Evolutionary conservation across 2,888 invertebrate genomes (phyloP).

Genomic region (Dryobotodes eremita): DNA sequence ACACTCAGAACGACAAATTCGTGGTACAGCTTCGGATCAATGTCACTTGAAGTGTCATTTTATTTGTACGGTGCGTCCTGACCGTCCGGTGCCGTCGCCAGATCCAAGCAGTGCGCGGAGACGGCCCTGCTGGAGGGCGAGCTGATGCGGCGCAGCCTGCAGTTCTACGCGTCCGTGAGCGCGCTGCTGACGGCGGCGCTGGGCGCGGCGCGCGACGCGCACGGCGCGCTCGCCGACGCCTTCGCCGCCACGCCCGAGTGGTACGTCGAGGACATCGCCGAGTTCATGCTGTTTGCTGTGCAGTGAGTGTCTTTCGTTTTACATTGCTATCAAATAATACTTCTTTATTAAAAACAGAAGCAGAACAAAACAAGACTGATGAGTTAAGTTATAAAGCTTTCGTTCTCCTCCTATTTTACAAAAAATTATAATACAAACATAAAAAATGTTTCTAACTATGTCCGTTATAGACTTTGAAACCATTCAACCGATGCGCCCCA

Average conservation of each 20-base stretch:
- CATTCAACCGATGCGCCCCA: too few relatives aligned
- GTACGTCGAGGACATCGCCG: conserved; percentile 99
- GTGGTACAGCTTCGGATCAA: not conserved
- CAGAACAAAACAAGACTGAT: too few relatives aligned
- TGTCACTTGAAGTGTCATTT: not conserved
- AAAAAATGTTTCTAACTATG: too few relatives aligned
- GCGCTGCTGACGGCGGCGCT: conserved; percentile 94
- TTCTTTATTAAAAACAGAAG: not conserved
- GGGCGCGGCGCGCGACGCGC: conserved; percentile 91
- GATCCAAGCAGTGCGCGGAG: conserved; percentile 98
- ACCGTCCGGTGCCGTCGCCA: conserved; percentile 69
- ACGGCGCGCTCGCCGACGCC: conserved; percentile 86
- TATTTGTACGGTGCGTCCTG: not conserved
- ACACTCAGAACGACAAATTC: too few relatives aligned
- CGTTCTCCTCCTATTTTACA: too few relatives aligned
- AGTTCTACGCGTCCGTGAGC: conserved; percentile 97
- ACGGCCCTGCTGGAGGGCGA: conserved; percentile 96
- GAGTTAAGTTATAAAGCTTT: too few relatives aligned
- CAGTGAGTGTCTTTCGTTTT: conserved; percentile 92
- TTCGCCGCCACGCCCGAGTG: conserved; percentile 99
- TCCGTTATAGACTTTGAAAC: too few relatives aligned
- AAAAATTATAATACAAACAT: too few relatives aligned
- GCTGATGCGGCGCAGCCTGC: conserved; percentile 95
- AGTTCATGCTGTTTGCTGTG: conserved; percentile 97
- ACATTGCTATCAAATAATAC: not conserved